Evolutionary conservation across 92 coral and sea anemone genomes (phyloP).

Genomic region (Virgularia gustaviana): DNA sequence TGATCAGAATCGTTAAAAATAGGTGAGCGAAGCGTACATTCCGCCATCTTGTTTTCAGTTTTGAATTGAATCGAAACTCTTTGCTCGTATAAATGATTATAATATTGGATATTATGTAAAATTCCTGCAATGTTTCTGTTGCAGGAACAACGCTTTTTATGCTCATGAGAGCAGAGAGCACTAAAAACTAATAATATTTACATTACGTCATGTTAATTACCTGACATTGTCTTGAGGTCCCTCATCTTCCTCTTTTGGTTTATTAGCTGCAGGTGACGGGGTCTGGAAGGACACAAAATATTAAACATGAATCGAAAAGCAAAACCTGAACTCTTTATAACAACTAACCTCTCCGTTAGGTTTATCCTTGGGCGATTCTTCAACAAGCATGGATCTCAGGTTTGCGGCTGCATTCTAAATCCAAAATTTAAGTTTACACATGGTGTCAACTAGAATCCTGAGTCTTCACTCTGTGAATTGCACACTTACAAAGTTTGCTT

Average conservation of each 20-base stretch:
- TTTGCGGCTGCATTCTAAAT: constrained; percentile 83
- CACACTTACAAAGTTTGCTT: constrained; percentile 44
- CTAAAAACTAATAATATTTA: no score
- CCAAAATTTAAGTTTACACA: not conserved
- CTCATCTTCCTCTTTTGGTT: constrained; percentile 67
- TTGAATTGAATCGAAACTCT: no score
- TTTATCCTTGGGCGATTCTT: constrained; percentile 56
- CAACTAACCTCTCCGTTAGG: not conserved
- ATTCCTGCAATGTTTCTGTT: no score
- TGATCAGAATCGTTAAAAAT: not conserved
- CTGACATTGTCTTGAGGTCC: constrained; percentile 89
- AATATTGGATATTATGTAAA: no score
- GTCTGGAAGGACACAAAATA: constrained; percentile 19
- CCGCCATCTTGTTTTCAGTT: not conserved
- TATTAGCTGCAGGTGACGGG: constrained; percentile 18
- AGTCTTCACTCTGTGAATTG: not conserved
- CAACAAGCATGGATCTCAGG: constrained; percentile 69
- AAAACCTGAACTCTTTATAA: not conserved
- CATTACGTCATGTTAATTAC: no score
- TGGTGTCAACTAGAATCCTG: not conserved
- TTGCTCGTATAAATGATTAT: no score
- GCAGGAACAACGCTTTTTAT: no score
- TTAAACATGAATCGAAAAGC: not conserved
- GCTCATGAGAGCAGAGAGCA: no score
- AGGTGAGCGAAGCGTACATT: not conserved